Conservation (phyloP, 2,888 invertebrate genomes). For the Parochlus steinenii region DNA sequence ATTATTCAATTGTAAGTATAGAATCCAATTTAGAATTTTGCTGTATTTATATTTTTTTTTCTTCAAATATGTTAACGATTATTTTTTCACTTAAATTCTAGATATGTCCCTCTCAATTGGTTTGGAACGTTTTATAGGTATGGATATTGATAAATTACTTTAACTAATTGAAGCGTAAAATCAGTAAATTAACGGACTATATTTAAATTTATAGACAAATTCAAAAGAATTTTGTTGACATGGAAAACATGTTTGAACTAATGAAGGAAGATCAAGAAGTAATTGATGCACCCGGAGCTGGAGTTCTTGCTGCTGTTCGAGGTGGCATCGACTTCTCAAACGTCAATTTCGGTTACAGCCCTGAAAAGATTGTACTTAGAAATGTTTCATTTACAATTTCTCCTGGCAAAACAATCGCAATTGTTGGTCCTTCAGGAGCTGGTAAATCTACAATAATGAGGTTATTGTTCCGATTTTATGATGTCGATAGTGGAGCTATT, state of each 20-base stretch:
- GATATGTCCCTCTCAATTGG: conserved; percentile 94
- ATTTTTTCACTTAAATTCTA: not conserved
- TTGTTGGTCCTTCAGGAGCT: conserved; percentile 77
- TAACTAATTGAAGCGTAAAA: not conserved
- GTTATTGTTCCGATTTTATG: conserved; percentile 89
- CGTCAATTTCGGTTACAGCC: conserved; percentile 76
- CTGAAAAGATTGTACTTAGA: conserved; percentile 57
- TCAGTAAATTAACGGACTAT: too few relatives aligned
- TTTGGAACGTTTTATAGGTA: conserved; percentile 96
- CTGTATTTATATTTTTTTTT: too few relatives aligned
- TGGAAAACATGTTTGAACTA: conserved; percentile 99
- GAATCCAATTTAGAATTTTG: too few relatives aligned
- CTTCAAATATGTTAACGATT: not conserved
- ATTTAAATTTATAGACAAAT: too few relatives aligned
- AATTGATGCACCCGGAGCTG: conserved; percentile 64
- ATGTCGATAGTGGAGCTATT: conserved; percentile 76
- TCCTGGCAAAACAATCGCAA: conserved; percentile 69
- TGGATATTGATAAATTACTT: conserved; percentile 14
- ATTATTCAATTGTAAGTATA: conserved; percentile 72
- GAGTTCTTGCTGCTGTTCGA: conserved; percentile 45
- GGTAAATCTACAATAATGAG: conserved; percentile 96
- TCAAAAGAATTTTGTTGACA: conserved; percentile 94
- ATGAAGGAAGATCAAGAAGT: conserved; percentile 78
- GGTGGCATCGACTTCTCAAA: conserved; percentile 77
- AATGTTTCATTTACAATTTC: conserved; percentile 65